Conservation (phyloP, 2,113 vertebrate species). For the Talpa occidentalis region DNA sequence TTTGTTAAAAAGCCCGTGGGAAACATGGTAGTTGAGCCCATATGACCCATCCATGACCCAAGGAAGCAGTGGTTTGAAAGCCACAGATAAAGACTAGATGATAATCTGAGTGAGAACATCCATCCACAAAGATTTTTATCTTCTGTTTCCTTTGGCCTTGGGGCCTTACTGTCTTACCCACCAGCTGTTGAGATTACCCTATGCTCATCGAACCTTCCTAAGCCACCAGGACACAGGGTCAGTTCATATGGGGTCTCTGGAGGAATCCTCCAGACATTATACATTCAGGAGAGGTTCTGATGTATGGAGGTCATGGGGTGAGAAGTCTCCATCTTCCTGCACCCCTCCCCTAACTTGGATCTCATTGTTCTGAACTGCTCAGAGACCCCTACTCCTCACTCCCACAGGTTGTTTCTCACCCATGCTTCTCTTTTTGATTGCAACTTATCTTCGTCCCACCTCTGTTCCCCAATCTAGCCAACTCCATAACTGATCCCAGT, state of each 20-base stretch:
- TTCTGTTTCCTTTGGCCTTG: neutral
- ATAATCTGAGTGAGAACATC: neutral
- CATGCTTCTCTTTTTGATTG: neutral
- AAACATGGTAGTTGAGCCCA: neutral
- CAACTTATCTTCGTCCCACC: neutral
- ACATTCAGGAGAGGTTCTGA: neutral
- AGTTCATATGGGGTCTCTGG: neutral
- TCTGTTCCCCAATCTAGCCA: neutral
- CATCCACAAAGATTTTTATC: neutral
- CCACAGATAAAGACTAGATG: neutral
- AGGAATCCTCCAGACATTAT: neutral
- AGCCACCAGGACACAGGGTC: neutral
- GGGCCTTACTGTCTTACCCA: neutral
- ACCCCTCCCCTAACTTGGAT: too few species aligned
- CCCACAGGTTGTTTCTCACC: neutral
- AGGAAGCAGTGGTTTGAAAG: neutral
- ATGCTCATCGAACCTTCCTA: neutral
- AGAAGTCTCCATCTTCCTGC: neutral
- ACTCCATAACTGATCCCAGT: neutral
- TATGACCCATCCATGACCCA: neutral
- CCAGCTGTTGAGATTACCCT: neutral
- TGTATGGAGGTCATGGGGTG: rapidly evolving
- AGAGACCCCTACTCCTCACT: neutral
- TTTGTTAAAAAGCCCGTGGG: neutral
- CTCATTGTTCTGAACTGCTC: neutral